Evolutionary conservation across 2,113 vertebrate genomes (phyloP), one percentile per base, ranked within the genome.

Genomic region (Struthio camelus): DNA sequence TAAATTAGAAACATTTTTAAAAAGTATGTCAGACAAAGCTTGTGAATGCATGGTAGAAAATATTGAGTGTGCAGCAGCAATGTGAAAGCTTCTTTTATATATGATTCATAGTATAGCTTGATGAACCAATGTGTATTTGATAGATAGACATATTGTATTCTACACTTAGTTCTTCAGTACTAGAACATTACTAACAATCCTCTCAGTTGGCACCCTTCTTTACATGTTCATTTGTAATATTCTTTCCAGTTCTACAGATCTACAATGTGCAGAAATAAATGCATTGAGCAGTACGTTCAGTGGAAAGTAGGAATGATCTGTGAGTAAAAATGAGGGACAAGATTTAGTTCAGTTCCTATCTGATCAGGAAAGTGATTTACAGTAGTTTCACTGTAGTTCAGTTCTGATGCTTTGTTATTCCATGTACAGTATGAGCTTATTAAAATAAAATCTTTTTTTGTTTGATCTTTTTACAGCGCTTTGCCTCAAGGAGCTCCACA

Each of bases 1-100:
- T 90, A 87, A 95, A 92, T 94, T 96, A 79, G 84, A 91, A 93
- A 17, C 42, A 51, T 76, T 79, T 96, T 36, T 34, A 92, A 83
- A 75, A 97, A 91, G 8, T 71, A 64, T 76, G 61, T 59, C n/a
- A 94, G 71, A 44, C 79, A 13, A 72, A 34, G 46, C 59, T 95
- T 56, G 38, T 90, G 75, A 83, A 69, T 79, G 23, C 51, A 54
- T 79, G 32, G 22, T 64, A 70, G 58, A 81, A 94, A 93, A 75
- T 64, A 82, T 23, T 46, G 32, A 46, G 40, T 27, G 46, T 46
- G 19, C 48, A 44, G 25, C 24, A 87, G 44, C 58, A 85, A 46
- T 25, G 11, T 30, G 25, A 89, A 90, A 38, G 24, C 28, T 87
- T 50, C n/a, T 89, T 80, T 86, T 71, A 1, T 27, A 61, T 81